Percentiles rank a stretch among this genome's conserved stretches.
phyloP scores from a whole-genome alignment of 2,113 vertebrate genomes.

The Poecilia latipinna region DNA sequence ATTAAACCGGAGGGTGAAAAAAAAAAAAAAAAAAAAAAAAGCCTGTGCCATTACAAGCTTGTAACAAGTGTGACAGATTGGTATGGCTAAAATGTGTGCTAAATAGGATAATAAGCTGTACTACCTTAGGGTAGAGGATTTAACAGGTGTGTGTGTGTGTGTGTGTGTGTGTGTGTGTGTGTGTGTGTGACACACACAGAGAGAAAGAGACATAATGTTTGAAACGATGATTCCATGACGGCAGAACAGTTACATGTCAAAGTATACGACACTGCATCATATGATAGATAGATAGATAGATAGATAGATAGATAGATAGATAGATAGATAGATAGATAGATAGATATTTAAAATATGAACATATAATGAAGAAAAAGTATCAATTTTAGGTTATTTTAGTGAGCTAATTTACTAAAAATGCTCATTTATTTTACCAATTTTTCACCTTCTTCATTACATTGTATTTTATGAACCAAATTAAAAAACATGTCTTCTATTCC shows the following conservation, averaged over 20 bases:
- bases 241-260: conserved; percentile 44
- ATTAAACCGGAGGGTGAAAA: conserved; percentile 43
- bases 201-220: conserved; percentile 4
- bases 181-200: too few relatives aligned
- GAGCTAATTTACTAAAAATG: too few relatives aligned
- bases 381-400: too few relatives aligned
- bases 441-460: not conserved
- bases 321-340: not conserved
- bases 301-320: too few relatives aligned
- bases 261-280: conserved; percentile 54
- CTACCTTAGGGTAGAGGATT: conserved; percentile 43
- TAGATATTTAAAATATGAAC: not conserved
- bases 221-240: conserved; percentile 33
- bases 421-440: too few relatives aligned
- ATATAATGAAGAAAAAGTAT: not conserved
- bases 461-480: not conserved
- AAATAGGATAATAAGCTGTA: conserved; percentile 41
- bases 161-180: not conserved
- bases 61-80: conserved; percentile 42
- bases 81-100: conserved; percentile 46
- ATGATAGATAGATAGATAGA: conserved; percentile 1
- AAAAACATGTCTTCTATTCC: not conserved
- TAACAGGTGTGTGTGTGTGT: conserved; percentile 61
- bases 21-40: not conserved
- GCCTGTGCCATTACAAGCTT: conserved; percentile 43